These are phyloP conservation scores for Thera britannica DNA, from an alignment of 2,888 invertebrate species.

Conservation along the genomic window DNA sequence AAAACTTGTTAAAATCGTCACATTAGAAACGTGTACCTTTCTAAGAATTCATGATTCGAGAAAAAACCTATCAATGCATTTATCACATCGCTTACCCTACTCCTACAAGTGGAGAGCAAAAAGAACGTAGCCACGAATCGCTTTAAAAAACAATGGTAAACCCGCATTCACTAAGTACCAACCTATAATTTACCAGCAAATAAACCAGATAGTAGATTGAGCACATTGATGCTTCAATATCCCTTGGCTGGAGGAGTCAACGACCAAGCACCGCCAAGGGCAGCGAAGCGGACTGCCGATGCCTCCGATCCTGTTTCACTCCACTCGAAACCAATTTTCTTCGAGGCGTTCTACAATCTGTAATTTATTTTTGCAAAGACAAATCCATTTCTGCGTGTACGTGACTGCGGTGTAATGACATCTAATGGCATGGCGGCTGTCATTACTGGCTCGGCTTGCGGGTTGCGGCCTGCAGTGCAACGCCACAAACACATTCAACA, in stretches of 20 bases:
- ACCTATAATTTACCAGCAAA: slow-evolving; percentile 32
- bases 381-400: slow-evolving; percentile 82
- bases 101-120: slow-evolving; percentile 1
- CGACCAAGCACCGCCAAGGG: slow-evolving; percentile 52
- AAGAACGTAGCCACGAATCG: slow-evolving; percentile 4
- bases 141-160: slow-evolving; percentile 21
- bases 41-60: not conserved
- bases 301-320: slow-evolving; percentile 68
- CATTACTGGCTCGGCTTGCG: slow-evolving; percentile 67
- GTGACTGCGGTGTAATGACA: slow-evolving; percentile 81
- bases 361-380: slow-evolving; percentile 84
- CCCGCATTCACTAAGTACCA: slow-evolving; percentile 20
- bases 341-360: slow-evolving; percentile 80
- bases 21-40: too few species aligned
- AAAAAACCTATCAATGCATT: not conserved
- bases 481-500: slow-evolving; percentile 20
- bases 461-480: slow-evolving; percentile 36
- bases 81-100: not conserved
- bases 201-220: slow-evolving; percentile 29
- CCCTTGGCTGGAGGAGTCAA: slow-evolving; percentile 16
- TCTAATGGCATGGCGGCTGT: slow-evolving; percentile 76
- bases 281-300: slow-evolving; percentile 48
- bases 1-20: too few species aligned
- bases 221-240: slow-evolving; percentile 28
- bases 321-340: slow-evolving; percentile 81